These are phyloP conservation scores for Periphyllus acericola DNA, from an alignment of 2,888 invertebrate species.

Conservation along the genomic window DNA sequence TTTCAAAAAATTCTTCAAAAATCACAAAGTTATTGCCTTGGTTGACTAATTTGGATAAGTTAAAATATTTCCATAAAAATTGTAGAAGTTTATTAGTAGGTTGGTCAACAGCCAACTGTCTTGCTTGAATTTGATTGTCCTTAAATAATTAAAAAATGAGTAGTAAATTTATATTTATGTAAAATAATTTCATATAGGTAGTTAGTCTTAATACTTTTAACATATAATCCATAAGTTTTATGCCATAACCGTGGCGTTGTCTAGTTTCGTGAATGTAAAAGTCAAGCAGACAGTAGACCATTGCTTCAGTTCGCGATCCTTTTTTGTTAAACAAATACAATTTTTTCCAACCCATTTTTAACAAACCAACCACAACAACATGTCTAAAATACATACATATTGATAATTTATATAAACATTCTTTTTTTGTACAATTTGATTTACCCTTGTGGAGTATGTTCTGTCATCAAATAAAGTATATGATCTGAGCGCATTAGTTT, in stretches of 20 bases:
- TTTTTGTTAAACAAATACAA: slow-evolving; percentile 83
- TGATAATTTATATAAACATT: not conserved
- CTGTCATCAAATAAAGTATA: slow-evolving; percentile 71
- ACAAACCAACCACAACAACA: slow-evolving; percentile 77
- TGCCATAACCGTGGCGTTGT: slow-evolving; percentile 88
- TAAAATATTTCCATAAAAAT: slow-evolving; percentile 85
- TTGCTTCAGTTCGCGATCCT: slow-evolving; percentile 79
- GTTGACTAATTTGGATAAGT: slow-evolving; percentile 74
- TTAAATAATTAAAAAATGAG: slow-evolving; percentile 67
- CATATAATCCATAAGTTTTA: slow-evolving; percentile 87
- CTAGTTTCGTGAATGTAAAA: slow-evolving; percentile 88
- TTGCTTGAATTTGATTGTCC: slow-evolving; percentile 76
- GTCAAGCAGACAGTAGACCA: slow-evolving; percentile 89
- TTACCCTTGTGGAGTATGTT: slow-evolving; percentile 72
- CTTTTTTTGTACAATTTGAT: not conserved
- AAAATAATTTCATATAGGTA: not conserved
- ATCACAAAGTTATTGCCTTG: slow-evolving; percentile 91
- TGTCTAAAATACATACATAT: slow-evolving; percentile 36
- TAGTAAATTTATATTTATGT: not conserved
- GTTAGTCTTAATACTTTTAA: slow-evolving; percentile 72
- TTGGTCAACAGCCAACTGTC: slow-evolving; percentile 88
- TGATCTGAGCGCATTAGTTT: slow-evolving; percentile 74
- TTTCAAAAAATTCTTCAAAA: slow-evolving; percentile 80
- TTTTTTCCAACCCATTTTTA: slow-evolving; percentile 91
- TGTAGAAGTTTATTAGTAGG: slow-evolving; percentile 89